A percentile compares a stretch with the other conserved stretches of the same genome.
Evolutionary conservation across 2,888 invertebrate genomes (phyloP).

Genomic region (Proisotoma minuta): DNA sequence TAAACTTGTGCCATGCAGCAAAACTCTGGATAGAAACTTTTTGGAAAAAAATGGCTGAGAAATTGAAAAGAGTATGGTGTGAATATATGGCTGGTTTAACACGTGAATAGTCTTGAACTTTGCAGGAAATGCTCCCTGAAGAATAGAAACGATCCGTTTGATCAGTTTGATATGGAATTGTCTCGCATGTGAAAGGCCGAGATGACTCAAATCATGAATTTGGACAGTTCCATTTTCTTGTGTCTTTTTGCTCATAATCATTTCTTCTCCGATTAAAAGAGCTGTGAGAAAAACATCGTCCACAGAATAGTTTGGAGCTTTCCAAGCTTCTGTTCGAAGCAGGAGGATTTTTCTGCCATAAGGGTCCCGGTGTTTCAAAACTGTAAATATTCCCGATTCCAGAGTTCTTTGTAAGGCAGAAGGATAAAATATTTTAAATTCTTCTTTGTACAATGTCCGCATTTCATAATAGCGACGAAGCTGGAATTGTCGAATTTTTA

Average conservation of each 20-base stretch:
- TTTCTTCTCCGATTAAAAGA: conserved; percentile 28
- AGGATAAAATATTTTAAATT: conserved; percentile 20
- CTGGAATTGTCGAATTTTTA: conserved; percentile 9
- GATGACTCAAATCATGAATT: conserved; percentile 26
- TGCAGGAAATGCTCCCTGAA: conserved; percentile 32
- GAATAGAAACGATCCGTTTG: conserved; percentile 27
- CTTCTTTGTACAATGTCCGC: conserved; percentile 14
- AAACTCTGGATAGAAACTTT: conserved; percentile 20
- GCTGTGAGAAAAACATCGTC: conserved; percentile 27
- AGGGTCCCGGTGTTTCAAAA: conserved; percentile 26
- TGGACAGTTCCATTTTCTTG: conserved; percentile 33
- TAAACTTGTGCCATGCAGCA: not conserved
- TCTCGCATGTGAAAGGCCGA: conserved; percentile 22
- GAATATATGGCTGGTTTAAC: conserved; percentile 28
- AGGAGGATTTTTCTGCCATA: conserved; percentile 26
- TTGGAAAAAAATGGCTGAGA: conserved; percentile 27
- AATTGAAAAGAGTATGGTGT: conserved; percentile 20
- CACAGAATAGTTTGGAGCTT: conserved; percentile 18
- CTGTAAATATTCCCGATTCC: conserved; percentile 23
- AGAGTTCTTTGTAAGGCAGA: conserved; percentile 12
- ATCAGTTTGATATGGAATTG: conserved; percentile 28
- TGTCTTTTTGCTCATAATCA: conserved; percentile 28
- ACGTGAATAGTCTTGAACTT: conserved; percentile 32
- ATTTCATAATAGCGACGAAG: conserved; percentile 33
- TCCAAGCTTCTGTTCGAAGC: conserved; percentile 27